Conservation (phyloP, 2,888 invertebrate species). For the Imbricaverruca yamaguchii region DNA sequence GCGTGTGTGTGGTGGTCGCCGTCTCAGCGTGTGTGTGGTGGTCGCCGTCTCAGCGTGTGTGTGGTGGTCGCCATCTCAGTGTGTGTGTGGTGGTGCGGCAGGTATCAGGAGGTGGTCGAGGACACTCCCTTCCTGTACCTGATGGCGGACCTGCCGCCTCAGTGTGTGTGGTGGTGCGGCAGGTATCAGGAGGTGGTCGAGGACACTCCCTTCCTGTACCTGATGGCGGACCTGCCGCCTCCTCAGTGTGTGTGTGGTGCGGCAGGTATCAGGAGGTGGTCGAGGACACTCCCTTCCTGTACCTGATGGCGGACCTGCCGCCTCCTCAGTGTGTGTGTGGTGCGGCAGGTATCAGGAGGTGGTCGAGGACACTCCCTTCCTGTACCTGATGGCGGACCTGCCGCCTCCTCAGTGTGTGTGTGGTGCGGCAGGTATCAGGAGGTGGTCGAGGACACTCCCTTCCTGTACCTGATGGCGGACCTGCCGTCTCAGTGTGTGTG, state of each 20-base stretch:
- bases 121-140: slow-evolving; percentile 92
- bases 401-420: slow-evolving; percentile 78
- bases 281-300: slow-evolving; percentile 88
- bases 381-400: slow-evolving; percentile 94
- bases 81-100: slow-evolving; percentile 68
- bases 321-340: slow-evolving; percentile 71
- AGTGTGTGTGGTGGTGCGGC: slow-evolving; percentile 56
- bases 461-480: slow-evolving; percentile 94
- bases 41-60: slow-evolving; percentile 80
- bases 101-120: slow-evolving; percentile 77
- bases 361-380: slow-evolving; percentile 82
- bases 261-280: slow-evolving; percentile 80
- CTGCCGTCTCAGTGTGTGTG: slow-evolving; percentile 73
- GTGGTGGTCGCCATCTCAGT: slow-evolving; percentile 76
- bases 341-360: slow-evolving; percentile 80
- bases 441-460: slow-evolving; percentile 80
- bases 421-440: slow-evolving; percentile 81
- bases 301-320: slow-evolving; percentile 91
- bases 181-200: slow-evolving; percentile 82
- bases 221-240: slow-evolving; percentile 96
- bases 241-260: slow-evolving; percentile 63
- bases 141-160: slow-evolving; percentile 94
- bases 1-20: slow-evolving; percentile 83
- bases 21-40: slow-evolving; percentile 57
- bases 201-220: slow-evolving; percentile 87